These are phyloP conservation scores for Mythimna loreyi DNA, from an alignment of 2,888 invertebrate species.

Conservation along the genomic window DNA sequence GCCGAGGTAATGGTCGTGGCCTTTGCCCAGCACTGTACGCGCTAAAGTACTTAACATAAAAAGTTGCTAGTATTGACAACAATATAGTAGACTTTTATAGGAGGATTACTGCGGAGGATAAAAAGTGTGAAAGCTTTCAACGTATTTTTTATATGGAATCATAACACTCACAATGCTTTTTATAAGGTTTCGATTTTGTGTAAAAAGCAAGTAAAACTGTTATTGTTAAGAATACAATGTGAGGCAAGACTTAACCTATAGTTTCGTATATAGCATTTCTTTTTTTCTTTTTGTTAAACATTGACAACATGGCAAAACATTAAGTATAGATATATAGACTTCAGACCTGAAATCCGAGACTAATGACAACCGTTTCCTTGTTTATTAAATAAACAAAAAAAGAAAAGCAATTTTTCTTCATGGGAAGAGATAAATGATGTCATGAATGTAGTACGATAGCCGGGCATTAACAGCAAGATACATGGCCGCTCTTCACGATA, in stretches of 20 bases:
- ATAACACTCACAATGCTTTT: conserved; percentile 45
- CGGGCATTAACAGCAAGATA: conserved; percentile 39
- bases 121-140: conserved; percentile 41
- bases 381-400: conserved; percentile 21
- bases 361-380: background rate
- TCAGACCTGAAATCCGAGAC: background rate
- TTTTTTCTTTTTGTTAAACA: background rate
- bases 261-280: background rate
- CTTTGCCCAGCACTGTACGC: conserved; percentile 53
- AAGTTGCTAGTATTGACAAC: conserved; percentile 39
- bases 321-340: conserved; percentile 3
- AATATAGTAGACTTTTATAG: conserved; percentile 51
- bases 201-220: conserved; percentile 10
- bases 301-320: background rate
- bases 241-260: background rate
- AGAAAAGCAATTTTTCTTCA: conserved; percentile 19
- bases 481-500: conserved; percentile 36
- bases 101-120: conserved; percentile 42
- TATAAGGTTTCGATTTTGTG: conserved; percentile 36
- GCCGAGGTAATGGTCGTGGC: conserved; percentile 41
- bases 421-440: conserved; percentile 25
- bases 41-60: conserved; percentile 50
- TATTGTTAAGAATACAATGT: conserved; percentile 13
- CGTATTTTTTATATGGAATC: conserved; percentile 53
- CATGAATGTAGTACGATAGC: conserved; percentile 19